phyloP scores from a whole-genome alignment of 1,140 invertebrate genomes.

The Zaprionus inermis region DNA sequence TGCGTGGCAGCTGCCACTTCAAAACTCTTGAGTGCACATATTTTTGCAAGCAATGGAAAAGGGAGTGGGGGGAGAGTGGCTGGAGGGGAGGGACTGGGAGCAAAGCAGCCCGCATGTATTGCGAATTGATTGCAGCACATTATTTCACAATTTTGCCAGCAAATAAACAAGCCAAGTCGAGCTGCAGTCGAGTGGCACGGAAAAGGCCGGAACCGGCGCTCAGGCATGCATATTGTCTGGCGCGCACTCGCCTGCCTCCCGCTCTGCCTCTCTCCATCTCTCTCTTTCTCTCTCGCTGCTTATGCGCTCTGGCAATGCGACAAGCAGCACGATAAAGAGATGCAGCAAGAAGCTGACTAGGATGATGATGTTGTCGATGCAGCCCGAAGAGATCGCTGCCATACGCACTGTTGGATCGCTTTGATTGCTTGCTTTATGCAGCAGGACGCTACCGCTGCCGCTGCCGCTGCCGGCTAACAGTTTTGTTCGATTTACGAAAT shows the following conservation, averaged over 20 bases:
- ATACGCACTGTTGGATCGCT: slow-evolving; percentile 26
- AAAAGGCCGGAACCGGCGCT: slow-evolving; percentile 27
- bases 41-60: slow-evolving; percentile 34
- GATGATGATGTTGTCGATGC: slow-evolving; percentile 10
- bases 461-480: slow-evolving; percentile 40
- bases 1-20: slow-evolving; percentile 62
- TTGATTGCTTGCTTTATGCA: slow-evolving; percentile 59
- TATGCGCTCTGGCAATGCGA: slow-evolving; percentile 60
- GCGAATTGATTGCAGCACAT: slow-evolving; percentile 79
- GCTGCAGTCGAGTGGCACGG: slow-evolving; percentile 23
- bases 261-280: not conserved
- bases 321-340: slow-evolving; percentile 55
- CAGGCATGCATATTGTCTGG: slow-evolving; percentile 46
- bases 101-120: slow-evolving; percentile 52
- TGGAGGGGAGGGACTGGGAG: not conserved
- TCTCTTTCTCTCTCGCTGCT: slow-evolving; percentile 23
- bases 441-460: slow-evolving; percentile 6
- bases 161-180: slow-evolving; percentile 64
- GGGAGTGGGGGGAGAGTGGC: not conserved
- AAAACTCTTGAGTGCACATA: slow-evolving; percentile 71
- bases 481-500: slow-evolving; percentile 67
- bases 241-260: not conserved
- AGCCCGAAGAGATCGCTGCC: slow-evolving; percentile 35
- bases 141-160: slow-evolving; percentile 80
- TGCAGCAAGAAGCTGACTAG: not conserved